Base-by-base conservation (phyloP, 92 coral and sea anemone genomes). In the Chrysogorgia sp. region DNA sequence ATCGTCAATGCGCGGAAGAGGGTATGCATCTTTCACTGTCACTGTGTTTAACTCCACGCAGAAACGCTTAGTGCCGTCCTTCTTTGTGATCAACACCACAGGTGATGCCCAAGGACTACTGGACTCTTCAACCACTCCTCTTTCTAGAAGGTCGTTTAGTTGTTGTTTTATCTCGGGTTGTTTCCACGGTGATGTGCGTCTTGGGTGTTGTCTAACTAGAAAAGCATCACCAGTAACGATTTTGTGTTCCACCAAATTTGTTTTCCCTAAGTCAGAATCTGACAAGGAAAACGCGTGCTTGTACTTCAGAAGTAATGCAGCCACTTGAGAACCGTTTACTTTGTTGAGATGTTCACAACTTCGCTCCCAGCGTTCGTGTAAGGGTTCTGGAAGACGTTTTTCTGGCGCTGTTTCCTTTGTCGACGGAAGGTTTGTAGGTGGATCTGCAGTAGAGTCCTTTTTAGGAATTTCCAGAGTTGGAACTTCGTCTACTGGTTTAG, bases 11-110 rank as follows among this genome's bases (percentile, higher is more conserved):
- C 59, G 35, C 17, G 85, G 88, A 0, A 87, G 77, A 0, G 88
- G 85, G 52, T 20, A 86, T 5, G 87, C 87, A 14, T 83, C 82
- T 30, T 70, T 76, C 22, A 81, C 86, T 7, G 84, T 77, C 14
- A 40, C 80, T 30, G 34, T 30, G 57, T 78, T 67, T 34, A 84
- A 63, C 55, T 81, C 89, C 22, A 81, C 75, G 40, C 89, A 86
- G 47, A 74, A 60, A 19, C 83, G 28, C 67, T 74, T 85, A 50
- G 66, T 83, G 48, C 85, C 88, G 58, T 83, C 87, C 33, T 87
- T 83, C 67, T 87, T 87, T 0, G 87, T 70, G 15, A 87, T 84
- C 67, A 83, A 20, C 12, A 82, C 87, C 20, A 87, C 68, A 1
- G 60, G 70, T 7, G 88, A 84, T 30, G 74, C 64, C 84, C 80